These are phyloP conservation scores for Anhinga rufa DNA, from an alignment of 2,113 vertebrate species.

Conservation along the genomic window DNA sequence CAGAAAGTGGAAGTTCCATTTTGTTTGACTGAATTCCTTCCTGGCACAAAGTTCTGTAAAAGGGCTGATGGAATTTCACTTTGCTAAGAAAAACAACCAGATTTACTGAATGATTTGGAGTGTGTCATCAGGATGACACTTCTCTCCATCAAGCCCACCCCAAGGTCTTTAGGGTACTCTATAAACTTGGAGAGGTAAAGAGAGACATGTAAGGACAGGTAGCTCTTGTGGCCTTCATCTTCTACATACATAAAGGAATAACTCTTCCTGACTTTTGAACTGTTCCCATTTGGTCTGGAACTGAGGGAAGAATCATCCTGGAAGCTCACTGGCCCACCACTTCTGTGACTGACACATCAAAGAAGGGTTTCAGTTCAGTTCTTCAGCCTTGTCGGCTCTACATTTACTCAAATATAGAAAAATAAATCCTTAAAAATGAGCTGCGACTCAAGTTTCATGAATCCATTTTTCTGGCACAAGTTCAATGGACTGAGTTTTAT, in stretches of 20 bases:
- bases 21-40: background rate
- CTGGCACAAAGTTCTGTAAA: background rate
- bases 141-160: background rate
- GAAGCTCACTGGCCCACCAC: background rate
- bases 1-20: background rate
- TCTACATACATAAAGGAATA: background rate
- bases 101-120: background rate
- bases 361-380: background rate
- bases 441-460: background rate
- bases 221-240: background rate
- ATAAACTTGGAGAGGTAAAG: background rate
- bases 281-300: background rate
- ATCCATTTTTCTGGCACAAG: background rate
- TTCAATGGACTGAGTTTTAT: background rate
- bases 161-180: background rate
- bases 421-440: constrained; percentile 5
- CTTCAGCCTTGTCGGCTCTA: background rate
- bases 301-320: background rate
- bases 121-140: background rate
- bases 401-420: background rate
- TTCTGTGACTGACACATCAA: background rate
- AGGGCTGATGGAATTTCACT: background rate
- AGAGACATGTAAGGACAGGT: background rate
- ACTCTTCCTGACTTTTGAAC: background rate
- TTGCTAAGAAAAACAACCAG: background rate